Percentiles rank a stretch among this genome's conserved stretches.
phyloP scores from a whole-genome alignment of 2,888 invertebrate species.

The Morinoia aosen region DNA sequence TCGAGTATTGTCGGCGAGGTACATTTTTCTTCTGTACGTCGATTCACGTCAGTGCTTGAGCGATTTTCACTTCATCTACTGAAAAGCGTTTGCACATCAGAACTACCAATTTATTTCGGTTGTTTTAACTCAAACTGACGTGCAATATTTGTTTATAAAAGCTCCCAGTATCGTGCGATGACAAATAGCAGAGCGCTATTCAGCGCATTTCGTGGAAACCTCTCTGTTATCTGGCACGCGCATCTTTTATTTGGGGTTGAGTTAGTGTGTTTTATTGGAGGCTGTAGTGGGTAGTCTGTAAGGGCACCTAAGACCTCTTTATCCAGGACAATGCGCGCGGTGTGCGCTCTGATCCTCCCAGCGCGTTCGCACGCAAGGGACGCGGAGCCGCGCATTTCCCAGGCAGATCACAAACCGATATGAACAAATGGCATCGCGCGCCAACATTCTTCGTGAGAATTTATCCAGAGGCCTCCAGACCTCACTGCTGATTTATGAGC shows the following conservation, averaged over 20 bases:
- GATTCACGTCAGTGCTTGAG: not conserved
- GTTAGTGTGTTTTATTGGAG: not conserved
- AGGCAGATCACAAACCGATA: conserved; percentile 32
- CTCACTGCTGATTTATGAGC: not conserved
- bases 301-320: not conserved
- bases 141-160: not conserved
- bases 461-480: not conserved
- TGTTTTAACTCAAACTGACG: not conserved
- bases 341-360: not conserved
- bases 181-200: not conserved
- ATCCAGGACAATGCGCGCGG: conserved; percentile 11
- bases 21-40: not conserved
- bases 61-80: not conserved
- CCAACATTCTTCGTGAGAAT: not conserved
- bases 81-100: not conserved
- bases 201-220: not conserved
- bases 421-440: conserved; percentile 14
- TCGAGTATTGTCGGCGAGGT: not conserved
- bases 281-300: not conserved
- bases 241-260: not conserved
- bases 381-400: not conserved
- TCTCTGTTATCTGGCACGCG: not conserved
- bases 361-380: not conserved
- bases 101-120: not conserved
- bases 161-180: not conserved